Evolutionary conservation across 2,113 vertebrate genomes (phyloP).

Genomic region (Callocephalon fimbriatum): DNA sequence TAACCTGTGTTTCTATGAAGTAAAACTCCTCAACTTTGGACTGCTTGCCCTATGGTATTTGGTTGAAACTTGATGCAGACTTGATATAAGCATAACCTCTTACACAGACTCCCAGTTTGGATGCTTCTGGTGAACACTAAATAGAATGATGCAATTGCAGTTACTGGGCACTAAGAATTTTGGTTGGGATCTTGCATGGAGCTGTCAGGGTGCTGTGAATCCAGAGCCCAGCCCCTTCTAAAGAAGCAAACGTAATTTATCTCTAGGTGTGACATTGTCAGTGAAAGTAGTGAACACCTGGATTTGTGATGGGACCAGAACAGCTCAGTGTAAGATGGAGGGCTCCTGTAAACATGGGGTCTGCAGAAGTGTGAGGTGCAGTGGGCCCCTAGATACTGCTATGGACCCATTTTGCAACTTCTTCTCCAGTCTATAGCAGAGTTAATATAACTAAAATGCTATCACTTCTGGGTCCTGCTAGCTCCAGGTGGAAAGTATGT

Average conservation of each 20-base stretch:
- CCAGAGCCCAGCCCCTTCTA: background rate
- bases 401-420: background rate
- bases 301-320: background rate
- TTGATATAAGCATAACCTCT: background rate
- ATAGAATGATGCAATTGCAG: background rate
- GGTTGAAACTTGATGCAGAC: background rate
- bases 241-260: background rate
- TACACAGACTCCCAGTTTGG: background rate
- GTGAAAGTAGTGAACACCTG: background rate
- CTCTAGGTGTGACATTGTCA: background rate
- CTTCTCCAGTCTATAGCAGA: background rate
- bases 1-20: background rate
- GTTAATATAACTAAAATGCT: background rate
- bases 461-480: background rate
- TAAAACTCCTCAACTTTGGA: background rate
- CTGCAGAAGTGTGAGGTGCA: background rate
- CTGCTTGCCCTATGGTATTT: background rate
- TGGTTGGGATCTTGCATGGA: background rate
- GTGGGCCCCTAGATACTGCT: background rate
- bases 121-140: background rate
- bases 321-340: no score
- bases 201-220: background rate
- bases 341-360: background rate
- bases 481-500: background rate
- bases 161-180: background rate